Conservation (phyloP, 2,797 vertebrate species). For the Kryptolebias ocellatus region DNA sequence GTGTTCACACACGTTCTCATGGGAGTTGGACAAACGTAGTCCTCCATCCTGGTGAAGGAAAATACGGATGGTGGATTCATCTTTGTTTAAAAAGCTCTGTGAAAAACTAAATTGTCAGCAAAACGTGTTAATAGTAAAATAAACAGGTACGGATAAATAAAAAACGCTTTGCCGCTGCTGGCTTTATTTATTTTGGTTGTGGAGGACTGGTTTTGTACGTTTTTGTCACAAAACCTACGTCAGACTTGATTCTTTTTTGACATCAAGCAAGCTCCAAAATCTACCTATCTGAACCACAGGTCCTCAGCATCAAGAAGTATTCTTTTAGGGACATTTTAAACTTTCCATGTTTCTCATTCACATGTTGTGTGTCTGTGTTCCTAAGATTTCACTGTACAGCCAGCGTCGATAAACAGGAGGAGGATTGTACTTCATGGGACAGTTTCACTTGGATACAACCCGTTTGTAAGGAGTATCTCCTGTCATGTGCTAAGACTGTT, state of each 20-base stretch:
- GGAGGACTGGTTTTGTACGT: constrained; percentile 58
- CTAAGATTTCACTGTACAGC: constrained; percentile 3
- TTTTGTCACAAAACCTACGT: constrained; percentile 44
- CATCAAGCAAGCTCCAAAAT: constrained; percentile 47
- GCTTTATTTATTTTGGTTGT: constrained; percentile 78
- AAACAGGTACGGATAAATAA: constrained; percentile 32
- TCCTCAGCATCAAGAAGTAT: constrained; percentile 36
- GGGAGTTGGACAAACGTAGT: constrained; percentile 30
- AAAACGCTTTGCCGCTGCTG: constrained; percentile 45
- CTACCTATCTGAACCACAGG: constrained; percentile 28
- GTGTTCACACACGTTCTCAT: constrained; percentile 12
- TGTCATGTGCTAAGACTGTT: constrained; percentile 31
- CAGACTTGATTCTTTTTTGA: constrained; percentile 12
- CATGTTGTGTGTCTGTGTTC: neutral
- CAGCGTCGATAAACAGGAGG: neutral
- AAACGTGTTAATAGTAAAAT: constrained; percentile 32
- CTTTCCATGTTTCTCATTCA: constrained; percentile 15
- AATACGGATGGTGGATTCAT: constrained; percentile 38
- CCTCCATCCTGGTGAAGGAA: constrained; percentile 57
- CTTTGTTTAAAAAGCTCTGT: constrained; percentile 34
- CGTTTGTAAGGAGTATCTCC: neutral
- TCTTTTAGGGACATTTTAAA: constrained; percentile 19
- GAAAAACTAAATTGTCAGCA: constrained; percentile 37
- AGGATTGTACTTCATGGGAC: constrained; percentile 17
- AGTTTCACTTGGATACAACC: constrained; percentile 9